Percentiles rank a stretch among this genome's conserved stretches.
These are phyloP conservation scores for Musca vetustissima DNA, from an alignment of 1,140 invertebrate genomes.

Conservation along the genomic window DNA sequence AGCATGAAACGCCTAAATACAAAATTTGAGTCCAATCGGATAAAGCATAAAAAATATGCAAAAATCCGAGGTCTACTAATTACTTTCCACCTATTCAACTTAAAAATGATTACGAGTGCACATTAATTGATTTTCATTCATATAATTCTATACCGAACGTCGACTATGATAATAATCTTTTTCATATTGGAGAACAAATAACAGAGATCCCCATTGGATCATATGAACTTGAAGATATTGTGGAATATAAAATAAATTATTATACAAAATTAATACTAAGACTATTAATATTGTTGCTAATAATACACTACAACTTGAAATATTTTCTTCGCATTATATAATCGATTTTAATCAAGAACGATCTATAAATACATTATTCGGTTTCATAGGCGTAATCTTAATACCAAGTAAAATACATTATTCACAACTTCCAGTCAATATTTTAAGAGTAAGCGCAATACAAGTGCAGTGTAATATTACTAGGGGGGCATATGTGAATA, in stretches of 20 bases:
- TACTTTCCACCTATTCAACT: constrained; percentile 38
- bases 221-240: constrained; percentile 49
- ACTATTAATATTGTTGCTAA: constrained; percentile 2
- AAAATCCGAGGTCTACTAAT: too few species aligned
- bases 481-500: constrained; percentile 42
- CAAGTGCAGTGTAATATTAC: constrained; percentile 37
- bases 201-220: constrained; percentile 46
- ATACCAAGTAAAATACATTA: constrained; percentile 25
- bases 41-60: too few species aligned
- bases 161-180: constrained; percentile 45
- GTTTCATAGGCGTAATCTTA: constrained; percentile 31
- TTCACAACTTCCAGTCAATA: constrained; percentile 33
- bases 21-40: too few species aligned
- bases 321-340: background rate
- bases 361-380: constrained; percentile 31
- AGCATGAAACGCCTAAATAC: too few species aligned
- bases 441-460: constrained; percentile 34
- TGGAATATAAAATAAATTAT: background rate
- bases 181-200: constrained; percentile 45
- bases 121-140: constrained; percentile 44
- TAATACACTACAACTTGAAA: constrained; percentile 14
- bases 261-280: background rate
- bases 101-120: constrained; percentile 37
- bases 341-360: constrained; percentile 28
- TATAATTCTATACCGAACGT: constrained; percentile 53